Evolutionary conservation across 2,888 invertebrate genomes (phyloP), one percentile per base, ranked within the genome.

Genomic region (Apodemia zela): DNA sequence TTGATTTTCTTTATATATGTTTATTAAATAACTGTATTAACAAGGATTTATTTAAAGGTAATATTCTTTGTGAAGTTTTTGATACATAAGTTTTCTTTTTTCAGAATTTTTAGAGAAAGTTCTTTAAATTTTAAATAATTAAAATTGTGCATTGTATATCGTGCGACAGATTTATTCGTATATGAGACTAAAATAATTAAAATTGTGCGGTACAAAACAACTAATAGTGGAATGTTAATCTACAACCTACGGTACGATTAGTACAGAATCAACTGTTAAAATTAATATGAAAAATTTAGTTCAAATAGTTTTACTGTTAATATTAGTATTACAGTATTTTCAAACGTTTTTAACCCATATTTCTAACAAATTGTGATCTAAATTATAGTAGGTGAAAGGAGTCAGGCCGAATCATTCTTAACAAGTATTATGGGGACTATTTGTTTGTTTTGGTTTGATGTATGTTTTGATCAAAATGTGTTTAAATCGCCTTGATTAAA

Each of bases 171-270:
- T 69, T 66, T 63, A 60, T 63, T 38, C 8, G 13, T 10, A 33
- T 33, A 33, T 10, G 6, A 18, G 38, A 29, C 18, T 49, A 65
- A 67, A 66, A 66, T 64, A 66, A 66, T 51, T 13, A 45, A 42
- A 49, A 61, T 67, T 65, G 66, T 67, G 67, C 66, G 57, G 59
- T 45, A 65, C 59, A 51, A 69, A 66, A 65, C 71, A 71, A 66
- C 67, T 72, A 66, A 69, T 15, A 59, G 60, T 87, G 87, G 87
- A 87, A 87, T 87, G 86, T 87, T 81, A 81, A 76, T 71, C 82
- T 84, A 87, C 84, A 84, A 84, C 81, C 84, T 85, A 84, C 75
- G 71, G 75, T 76, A 78, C 75, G 72, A 74, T 63, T 63, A 62
- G 15, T 60, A 35, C 10, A 21, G 57, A 47, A 29, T 51, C 29